Conservation (phyloP, 2,113 vertebrate genomes). For the Elachura formosa region DNA sequence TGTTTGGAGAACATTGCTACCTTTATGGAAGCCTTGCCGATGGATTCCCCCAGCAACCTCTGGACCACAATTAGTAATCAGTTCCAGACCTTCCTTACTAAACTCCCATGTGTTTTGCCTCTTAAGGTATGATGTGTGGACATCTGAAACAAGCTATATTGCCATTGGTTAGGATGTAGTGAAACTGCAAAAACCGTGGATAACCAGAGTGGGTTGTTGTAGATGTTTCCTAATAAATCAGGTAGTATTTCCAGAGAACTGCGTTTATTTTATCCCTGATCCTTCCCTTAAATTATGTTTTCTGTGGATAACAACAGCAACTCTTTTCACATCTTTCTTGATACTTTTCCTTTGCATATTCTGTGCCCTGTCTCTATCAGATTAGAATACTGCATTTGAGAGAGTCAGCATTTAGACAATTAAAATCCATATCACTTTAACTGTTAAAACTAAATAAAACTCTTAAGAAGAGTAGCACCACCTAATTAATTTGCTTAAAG, state of each 20-base stretch:
- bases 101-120: constrained; percentile 92
- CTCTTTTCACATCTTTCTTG: neutral
- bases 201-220: neutral
- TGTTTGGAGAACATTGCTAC: constrained; percentile 96
- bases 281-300: neutral
- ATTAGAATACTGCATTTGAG: neutral
- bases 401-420: neutral
- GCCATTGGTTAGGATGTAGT: neutral
- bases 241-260: neutral
- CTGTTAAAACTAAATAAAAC: neutral
- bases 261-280: neutral
- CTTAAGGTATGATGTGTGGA: constrained; percentile 82
- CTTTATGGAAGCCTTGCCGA: constrained; percentile 97
- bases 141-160: neutral
- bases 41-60: constrained; percentile 97
- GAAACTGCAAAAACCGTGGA: neutral
- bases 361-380: neutral
- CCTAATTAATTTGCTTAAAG: neutral
- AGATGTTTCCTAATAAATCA: neutral
- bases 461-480: neutral
- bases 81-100: constrained; percentile 97
- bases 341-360: neutral
- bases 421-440: neutral
- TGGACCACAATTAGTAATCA: constrained; percentile 98
- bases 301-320: neutral